A percentile compares a stretch with the other conserved stretches of the same genome.
Evolutionary conservation across 2,113 vertebrate species (phyloP).

Genomic region (Suricata suricatta): DNA sequence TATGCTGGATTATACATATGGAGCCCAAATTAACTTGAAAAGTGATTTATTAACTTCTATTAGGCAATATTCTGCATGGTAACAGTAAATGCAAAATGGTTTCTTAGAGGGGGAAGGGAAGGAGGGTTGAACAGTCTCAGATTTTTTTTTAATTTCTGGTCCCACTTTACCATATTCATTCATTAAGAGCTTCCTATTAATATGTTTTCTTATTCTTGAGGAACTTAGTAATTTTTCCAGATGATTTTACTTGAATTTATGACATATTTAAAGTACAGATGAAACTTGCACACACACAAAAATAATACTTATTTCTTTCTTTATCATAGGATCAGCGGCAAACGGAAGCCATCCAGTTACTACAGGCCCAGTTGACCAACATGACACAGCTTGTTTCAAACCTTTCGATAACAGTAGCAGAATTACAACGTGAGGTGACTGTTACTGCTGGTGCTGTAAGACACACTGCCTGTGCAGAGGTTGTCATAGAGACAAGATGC

Average conservation of each 20-base stretch:
- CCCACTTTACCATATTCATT: background rate
- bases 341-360: constrained; percentile 95
- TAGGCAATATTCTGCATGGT: background rate
- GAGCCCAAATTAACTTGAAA: background rate
- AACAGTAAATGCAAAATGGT: background rate
- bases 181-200: constrained; percentile 18
- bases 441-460: background rate
- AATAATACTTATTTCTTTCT: constrained; percentile 43
- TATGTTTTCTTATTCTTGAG: background rate
- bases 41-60: background rate
- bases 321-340: constrained; percentile 93
- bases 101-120: background rate
- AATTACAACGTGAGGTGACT: constrained; percentile 94
- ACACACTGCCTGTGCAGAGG: background rate
- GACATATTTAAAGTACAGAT: background rate
- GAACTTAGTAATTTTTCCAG: background rate
- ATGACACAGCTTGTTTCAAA: constrained; percentile 94
- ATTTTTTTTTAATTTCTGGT: background rate
- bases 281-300: background rate
- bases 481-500: background rate
- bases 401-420: constrained; percentile 89
- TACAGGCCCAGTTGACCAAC: constrained; percentile 95
- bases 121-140: background rate
- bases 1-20: background rate
- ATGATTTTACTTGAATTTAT: constrained; percentile 38